A percentile compares a stretch with the other conserved stretches of the same genome.
phyloP scores from a whole-genome alignment of 2,113 vertebrate genomes.

The Catharus fuscescens region DNA sequence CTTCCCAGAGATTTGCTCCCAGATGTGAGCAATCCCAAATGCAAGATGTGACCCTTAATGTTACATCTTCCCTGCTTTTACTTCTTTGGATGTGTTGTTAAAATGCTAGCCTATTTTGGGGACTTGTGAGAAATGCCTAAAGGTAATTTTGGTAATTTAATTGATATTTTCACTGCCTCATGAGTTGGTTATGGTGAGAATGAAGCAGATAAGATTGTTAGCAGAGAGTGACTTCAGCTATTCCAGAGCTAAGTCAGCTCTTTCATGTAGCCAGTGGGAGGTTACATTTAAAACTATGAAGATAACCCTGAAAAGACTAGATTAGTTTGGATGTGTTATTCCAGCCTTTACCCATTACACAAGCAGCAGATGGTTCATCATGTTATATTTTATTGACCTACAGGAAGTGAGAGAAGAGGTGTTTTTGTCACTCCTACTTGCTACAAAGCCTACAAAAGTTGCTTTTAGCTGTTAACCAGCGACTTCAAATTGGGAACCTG shows the following conservation, averaged over 20 bases:
- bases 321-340: conserved; percentile 56
- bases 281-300: conserved; percentile 12
- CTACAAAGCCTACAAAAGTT: conserved; percentile 36
- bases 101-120: background rate
- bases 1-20: background rate
- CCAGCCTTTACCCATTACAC: conserved; percentile 12
- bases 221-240: background rate
- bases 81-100: background rate
- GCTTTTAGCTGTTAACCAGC: conserved; percentile 26
- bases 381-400: conserved; percentile 59
- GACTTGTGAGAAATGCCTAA: background rate
- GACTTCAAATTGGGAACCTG: conserved; percentile 29
- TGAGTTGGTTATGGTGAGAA: background rate
- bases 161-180: background rate
- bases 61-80: rapidly evolving
- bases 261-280: background rate
- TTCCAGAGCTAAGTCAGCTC: background rate
- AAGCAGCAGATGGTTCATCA: conserved; percentile 52
- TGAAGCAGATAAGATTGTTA: background rate
- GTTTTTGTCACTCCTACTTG: conserved; percentile 56
- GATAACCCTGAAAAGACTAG: conserved; percentile 10
- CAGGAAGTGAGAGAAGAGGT: conserved; percentile 42
- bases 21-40: background rate
- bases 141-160: background rate
- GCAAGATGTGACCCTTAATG: too few species aligned